These are phyloP conservation scores for Venustoraphidia nigricollis DNA, from an alignment of 2,888 invertebrate species.

Conservation along the genomic window DNA sequence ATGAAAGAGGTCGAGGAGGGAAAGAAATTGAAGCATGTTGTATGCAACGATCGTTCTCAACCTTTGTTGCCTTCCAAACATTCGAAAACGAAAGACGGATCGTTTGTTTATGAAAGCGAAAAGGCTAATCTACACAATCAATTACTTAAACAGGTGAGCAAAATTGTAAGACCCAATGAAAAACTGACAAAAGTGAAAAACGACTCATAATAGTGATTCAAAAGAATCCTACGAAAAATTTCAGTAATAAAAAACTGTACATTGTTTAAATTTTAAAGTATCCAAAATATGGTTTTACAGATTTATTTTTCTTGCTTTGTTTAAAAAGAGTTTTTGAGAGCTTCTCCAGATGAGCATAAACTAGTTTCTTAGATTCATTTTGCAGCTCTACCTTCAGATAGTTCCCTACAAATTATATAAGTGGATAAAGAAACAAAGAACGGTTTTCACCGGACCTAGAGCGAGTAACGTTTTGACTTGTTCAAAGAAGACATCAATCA, in stretches of 20 bases:
- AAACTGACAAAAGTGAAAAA: not conserved
- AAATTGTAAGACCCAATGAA: too few relatives aligned
- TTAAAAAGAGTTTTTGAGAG: too few relatives aligned
- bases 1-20: slow-evolving; percentile 84
- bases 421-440: not conserved
- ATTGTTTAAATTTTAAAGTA: not conserved
- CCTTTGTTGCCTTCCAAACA: slow-evolving; percentile 29
- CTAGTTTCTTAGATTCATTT: not conserved
- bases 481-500: too few relatives aligned
- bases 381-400: not conserved
- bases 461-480: not conserved
- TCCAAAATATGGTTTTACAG: too few relatives aligned
- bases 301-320: too few relatives aligned
- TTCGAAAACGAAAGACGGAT: slow-evolving; percentile 50
- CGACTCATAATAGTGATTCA: not conserved
- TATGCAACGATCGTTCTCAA: slow-evolving; percentile 65
- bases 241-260: too few relatives aligned
- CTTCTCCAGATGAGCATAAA: too few relatives aligned
- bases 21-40: slow-evolving; percentile 61
- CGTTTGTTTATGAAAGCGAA: slow-evolving; percentile 81
- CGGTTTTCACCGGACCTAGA: not conserved
- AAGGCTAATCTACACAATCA: slow-evolving; percentile 65
- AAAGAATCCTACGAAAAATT: not conserved
- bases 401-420: too few relatives aligned
- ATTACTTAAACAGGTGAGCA: slow-evolving; percentile 43